Evolutionary conservation across 2,797 vertebrate genomes (phyloP), one percentile per base, ranked within the genome.

Genomic region (Paramormyrops hopkinsi): DNA sequence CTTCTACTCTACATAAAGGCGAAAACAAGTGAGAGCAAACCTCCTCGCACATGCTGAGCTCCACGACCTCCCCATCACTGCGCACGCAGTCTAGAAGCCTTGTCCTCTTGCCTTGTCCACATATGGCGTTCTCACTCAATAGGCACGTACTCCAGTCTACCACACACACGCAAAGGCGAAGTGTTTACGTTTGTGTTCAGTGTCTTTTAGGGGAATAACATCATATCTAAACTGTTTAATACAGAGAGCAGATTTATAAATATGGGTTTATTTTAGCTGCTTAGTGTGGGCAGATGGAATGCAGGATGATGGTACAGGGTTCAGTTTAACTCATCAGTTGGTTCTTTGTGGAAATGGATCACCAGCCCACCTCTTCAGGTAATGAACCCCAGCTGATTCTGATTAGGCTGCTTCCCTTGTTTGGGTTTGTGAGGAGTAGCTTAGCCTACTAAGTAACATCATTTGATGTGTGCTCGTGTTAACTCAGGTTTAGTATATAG

Each of bases 91-190:
- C 97, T 87, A 98, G 92, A 76, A 98, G 96, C 48, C 97, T 97
- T 0, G 92, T 94, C 82, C 93, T 95, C 88, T 94, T 91, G 0
- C 99, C 98, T 2, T 92, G 95, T 4, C 98, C 98, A 0, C 99
- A 99, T 86, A 96, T 93, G 8, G 97, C 96, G 0, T 97, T 97
- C 93, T 97, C 97, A 90, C 94, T 96, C 93, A 99, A 95, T 93
- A 97, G 97, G 94, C 98, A 99, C 0, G 96, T 96, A 51, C 98
- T 99, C 98, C 99, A 99, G 59, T 97, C 99, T 99, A 94, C 9
- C 50, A 86, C 56, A 90, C 41, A 17, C 69, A 37, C 2, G 14
- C 69, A 86, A 37, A 22, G 14, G 37, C 1, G 1, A 48, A 51
- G 22, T 51, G 22, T 51, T 84, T 25, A 51, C 9, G 9, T 50